A percentile compares a stretch with the other conserved stretches of the same genome.
phyloP scores from a whole-genome alignment of 1,140 invertebrate genomes.

The Drosophila azteca region DNA sequence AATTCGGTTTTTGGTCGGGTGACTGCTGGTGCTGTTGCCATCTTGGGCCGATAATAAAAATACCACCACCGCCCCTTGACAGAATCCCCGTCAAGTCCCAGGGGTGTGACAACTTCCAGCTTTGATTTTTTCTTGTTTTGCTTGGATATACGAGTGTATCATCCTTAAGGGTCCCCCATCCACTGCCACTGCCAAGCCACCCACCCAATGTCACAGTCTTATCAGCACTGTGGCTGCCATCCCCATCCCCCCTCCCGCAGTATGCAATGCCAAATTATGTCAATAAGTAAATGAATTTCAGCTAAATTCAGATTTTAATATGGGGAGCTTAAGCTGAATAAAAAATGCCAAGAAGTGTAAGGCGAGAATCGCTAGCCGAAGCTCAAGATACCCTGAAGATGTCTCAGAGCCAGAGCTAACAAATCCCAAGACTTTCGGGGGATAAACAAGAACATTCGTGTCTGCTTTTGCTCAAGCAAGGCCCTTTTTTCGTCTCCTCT shows the following conservation, averaged over 20 bases:
- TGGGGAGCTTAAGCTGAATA: constrained; percentile 2
- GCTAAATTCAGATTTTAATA: constrained; percentile 63
- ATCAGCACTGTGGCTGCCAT: constrained; percentile 38
- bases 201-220: constrained; percentile 20
- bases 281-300: constrained; percentile 75
- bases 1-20: constrained; percentile 52
- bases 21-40: constrained; percentile 35
- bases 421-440: too few relatives aligned
- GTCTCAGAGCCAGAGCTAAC: too few relatives aligned
- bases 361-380: too few relatives aligned
- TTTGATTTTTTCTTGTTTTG: constrained; percentile 57
- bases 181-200: background rate
- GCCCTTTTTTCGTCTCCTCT: too few relatives aligned
- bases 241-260: constrained; percentile 17
- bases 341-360: too few relatives aligned
- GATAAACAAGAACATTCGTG: background rate
- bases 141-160: background rate
- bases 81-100: constrained; percentile 37
- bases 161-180: background rate
- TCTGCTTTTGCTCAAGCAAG: constrained; percentile 19
- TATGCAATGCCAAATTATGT: constrained; percentile 62
- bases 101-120: constrained; percentile 66
- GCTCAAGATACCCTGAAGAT: too few relatives aligned
- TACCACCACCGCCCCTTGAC: constrained; percentile 23
- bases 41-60: constrained; percentile 68